Evolutionary conservation across 2,888 invertebrate species (phyloP), one percentile per base, ranked within the genome.

Genomic region (Caenorhabditis virilis): DNA sequence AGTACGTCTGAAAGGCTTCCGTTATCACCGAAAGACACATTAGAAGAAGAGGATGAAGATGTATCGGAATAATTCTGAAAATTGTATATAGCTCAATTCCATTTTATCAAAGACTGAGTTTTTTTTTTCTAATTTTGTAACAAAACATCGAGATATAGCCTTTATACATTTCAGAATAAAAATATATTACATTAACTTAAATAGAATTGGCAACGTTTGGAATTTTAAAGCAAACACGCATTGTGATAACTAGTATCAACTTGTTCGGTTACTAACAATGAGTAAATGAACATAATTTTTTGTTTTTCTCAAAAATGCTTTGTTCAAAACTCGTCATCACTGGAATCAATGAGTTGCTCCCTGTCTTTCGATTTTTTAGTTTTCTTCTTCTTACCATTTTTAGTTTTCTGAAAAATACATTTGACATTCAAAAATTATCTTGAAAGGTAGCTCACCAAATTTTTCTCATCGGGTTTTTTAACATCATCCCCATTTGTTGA

Each of bases 331-430:
- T 67, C 67, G 22, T 67, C 67, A 25, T 67, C 67, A 16, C 56
- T 56, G 11, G 67, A 67, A 23, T 67, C 67, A 22, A 67, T 67
- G 26, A 67, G 30, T 35, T 58, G 58, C 26, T 67, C 61, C 5
- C 58, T 54, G 55, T 67, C 67, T 51, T 67, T 66, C 39, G 60
- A 45, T 35, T 51, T 53, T 18, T 60, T 51, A 23, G 50, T 36
- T 48, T 67, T 67, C 26, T 51, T 67, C 38, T 58, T 41, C n/a
- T 45, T 41, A 58, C 57, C 58, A 58, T 61, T 46, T 57, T 61
- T 33, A 57, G 56, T 20, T 61, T 65, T 50, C 58, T 26, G n/a
- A 43, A 48, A 38, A n/a, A n/a, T n/a, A n/a, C n/a, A n/a, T n/a
- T n/a, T n/a, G n/a, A n/a, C n/a, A n/a, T n/a, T n/a, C n/a, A n/a